phyloP scores from a whole-genome alignment of 2,113 vertebrate genomes.

The Rhea pennata region DNA sequence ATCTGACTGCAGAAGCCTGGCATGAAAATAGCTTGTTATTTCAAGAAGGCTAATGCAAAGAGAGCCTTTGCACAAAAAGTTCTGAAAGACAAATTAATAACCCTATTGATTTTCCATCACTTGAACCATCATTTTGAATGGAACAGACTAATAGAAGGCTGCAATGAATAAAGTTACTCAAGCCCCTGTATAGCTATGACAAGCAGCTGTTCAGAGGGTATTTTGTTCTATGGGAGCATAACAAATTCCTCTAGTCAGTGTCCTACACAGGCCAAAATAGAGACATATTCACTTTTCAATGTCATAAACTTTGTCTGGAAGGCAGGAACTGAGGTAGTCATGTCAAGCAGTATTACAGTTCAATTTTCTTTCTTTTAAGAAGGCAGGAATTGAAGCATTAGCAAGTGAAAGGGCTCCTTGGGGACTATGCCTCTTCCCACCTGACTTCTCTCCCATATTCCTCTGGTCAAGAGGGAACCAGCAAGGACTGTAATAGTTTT shows the following conservation, averaged over 20 bases:
- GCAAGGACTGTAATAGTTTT: not conserved
- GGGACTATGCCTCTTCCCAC: not conserved
- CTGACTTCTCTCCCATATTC: not conserved
- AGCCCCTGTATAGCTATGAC: not conserved
- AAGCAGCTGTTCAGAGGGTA: not conserved
- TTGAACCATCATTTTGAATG: not conserved
- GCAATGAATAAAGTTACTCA: not conserved
- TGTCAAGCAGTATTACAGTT: not conserved
- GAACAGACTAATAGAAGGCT: not conserved
- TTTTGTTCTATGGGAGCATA: not conserved
- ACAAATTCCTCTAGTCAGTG: not conserved
- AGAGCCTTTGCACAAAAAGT: not conserved
- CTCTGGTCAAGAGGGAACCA: not conserved
- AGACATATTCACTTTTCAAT: not conserved
- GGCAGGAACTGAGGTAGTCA: not conserved
- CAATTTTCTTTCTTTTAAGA: not conserved
- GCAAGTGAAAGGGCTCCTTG: not conserved
- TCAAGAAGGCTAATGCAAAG: conserved; percentile 16
- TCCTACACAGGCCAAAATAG: not conserved
- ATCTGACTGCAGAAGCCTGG: not conserved
- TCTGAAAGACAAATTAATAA: conserved; percentile 22
- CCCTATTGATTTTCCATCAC: not conserved
- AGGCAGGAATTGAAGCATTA: not conserved
- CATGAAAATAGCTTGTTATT: not conserved
- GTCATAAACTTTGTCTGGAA: not conserved